Base-by-base conservation (phyloP, 2,113 vertebrate species). In the Phylloscopus trochiloides region DNA sequence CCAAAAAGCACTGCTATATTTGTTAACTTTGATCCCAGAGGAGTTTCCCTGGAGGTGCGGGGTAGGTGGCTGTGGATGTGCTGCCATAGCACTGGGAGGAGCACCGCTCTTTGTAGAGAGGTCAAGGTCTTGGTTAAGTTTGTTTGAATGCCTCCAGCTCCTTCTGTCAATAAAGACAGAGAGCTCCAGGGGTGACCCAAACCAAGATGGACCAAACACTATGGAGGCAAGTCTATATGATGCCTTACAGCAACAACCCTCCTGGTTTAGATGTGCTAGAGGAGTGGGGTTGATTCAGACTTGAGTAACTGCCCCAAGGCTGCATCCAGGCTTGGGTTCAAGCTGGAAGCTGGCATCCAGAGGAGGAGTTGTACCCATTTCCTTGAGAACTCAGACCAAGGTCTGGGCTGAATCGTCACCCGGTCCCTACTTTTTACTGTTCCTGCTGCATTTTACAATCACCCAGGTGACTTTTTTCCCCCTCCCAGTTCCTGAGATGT, bases 21-120 rank as follows among this genome's bases (percentile, higher is more conserved):
- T 42, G n/a, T 43, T 38, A 38, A 38, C 47, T 71, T 72, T 59
- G 26, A 43, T 42, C 25, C 17, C 61, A 40, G 40, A 70, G 59
- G 19, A 40, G 14, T 45, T 81, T 62, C 50, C 38, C 55, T 43
- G n/a, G 42, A 83, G 54, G n/a, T 2, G 5, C 8, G 31, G 66
- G 32, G 6, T 20, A 17, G 42, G 51, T 5, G 9, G 12, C 36
- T 18, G 1, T 19, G 25, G 21, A 29, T 70, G 4, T 2, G 2
- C 34, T 61, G 26, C 50, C 29, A 7, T 0, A 1, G 20, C 63
- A 36, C 21, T 13, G 21, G 16, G 20, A 57, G n/a, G 28, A 55
- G n/a, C 50, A 29, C 18, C 12, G 2, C 19, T 17, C 10, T 21
- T 32, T 22, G 3, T 4, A 61, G 26, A 17, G 36, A 81, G 25